A percentile compares a stretch with the other conserved stretches of the same genome.
Evolutionary conservation across 1,140 invertebrate species (phyloP).

Genomic region (Drosophila subobscura): DNA sequence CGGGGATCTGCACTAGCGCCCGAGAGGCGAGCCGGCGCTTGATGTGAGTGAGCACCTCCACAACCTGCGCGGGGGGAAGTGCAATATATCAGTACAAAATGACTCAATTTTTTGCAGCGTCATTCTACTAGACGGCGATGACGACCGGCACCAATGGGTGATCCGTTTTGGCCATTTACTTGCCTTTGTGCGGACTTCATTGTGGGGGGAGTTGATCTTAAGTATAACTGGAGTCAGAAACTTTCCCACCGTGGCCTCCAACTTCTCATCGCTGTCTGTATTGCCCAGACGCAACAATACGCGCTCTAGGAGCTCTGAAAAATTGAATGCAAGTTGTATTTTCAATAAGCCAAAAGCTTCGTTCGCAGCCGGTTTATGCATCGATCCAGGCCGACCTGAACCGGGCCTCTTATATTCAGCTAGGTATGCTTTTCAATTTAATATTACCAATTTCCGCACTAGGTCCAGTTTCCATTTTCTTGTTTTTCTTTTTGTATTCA

Average conservation of each 20-base stretch:
- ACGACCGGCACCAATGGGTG: neutral
- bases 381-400: too few relatives aligned
- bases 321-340: too few relatives aligned
- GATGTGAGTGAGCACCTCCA: constrained; percentile 96
- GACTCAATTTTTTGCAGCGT: constrained; percentile 40
- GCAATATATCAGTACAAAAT: constrained; percentile 31
- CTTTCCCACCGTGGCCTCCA: constrained; percentile 91
- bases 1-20: constrained; percentile 92
- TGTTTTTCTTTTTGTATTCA: constrained; percentile 32
- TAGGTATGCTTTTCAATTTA: neutral
- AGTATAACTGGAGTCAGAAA: constrained; percentile 95
- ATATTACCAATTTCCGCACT: constrained; percentile 77
- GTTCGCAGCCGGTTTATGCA: too few relatives aligned
- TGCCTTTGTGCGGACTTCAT: constrained; percentile 92
- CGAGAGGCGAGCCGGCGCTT: constrained; percentile 95
- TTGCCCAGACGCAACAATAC: constrained; percentile 94
- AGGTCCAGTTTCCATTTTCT: constrained; percentile 76
- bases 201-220: constrained; percentile 93
- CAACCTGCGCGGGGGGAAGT: constrained; percentile 86
- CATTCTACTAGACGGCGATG: constrained; percentile 23
- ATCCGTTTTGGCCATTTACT: constrained; percentile 9
- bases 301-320: constrained; percentile 91
- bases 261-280: constrained; percentile 94
- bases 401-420: neutral
- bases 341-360: too few relatives aligned